Evolutionary conservation across 2,888 invertebrate genomes (phyloP).

Genomic region (Osedax frankpressi): DNA sequence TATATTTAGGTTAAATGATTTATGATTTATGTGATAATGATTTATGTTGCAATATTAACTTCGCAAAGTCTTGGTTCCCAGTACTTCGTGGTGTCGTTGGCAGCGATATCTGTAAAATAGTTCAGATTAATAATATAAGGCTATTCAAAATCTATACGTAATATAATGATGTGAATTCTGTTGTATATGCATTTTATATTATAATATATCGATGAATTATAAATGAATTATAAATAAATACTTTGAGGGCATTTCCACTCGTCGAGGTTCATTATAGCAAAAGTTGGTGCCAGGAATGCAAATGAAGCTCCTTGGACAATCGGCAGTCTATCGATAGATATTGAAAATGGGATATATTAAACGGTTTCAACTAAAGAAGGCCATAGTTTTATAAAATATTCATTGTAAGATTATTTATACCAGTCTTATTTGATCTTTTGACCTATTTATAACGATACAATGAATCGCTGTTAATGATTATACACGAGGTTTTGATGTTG

Average conservation of each 20-base stretch:
- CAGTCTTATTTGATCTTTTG: too few species aligned
- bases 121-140: not conserved
- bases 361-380: too few species aligned
- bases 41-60: too few species aligned
- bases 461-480: too few species aligned
- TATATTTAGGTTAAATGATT: too few species aligned
- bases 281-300: conserved; percentile 36
- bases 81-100: not conserved
- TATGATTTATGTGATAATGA: too few species aligned
- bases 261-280: conserved; percentile 31
- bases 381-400: too few species aligned
- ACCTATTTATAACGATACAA: too few species aligned
- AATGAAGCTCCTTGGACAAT: conserved; percentile 39
- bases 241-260: conserved; percentile 26
- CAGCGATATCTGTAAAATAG: not conserved
- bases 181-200: not conserved
- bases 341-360: too few species aligned
- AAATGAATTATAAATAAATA: not conserved
- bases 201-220: not conserved
- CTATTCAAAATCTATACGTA: not conserved
- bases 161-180: not conserved
- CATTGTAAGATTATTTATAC: too few species aligned
- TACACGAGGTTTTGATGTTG: too few species aligned
- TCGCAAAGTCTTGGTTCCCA: not conserved
- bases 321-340: conserved; percentile 18